Conservation (phyloP, 2,797 vertebrate species). For the Bradypodion ventrale region DNA sequence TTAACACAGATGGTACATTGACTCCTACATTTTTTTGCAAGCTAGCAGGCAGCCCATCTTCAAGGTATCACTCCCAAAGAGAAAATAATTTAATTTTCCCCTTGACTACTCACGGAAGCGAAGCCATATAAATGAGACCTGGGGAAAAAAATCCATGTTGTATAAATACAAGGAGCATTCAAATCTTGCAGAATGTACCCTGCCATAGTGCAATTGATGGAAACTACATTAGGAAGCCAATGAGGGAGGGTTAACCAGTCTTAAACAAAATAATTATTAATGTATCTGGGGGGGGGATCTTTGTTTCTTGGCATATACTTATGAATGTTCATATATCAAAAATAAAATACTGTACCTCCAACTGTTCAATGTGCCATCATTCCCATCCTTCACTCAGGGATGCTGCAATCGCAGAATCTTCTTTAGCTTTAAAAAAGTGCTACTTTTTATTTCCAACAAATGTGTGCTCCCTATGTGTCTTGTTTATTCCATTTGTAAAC, state of each 20-base stretch:
- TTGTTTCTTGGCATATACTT: not conserved
- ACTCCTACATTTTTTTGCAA: constrained; percentile 2
- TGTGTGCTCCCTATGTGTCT: not conserved
- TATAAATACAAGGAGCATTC: constrained; percentile 2
- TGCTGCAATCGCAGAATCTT: not conserved
- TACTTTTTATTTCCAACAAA: not conserved
- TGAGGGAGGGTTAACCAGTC: not conserved
- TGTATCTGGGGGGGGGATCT: not conserved
- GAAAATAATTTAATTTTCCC: constrained; percentile 27
- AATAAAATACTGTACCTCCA: not conserved
- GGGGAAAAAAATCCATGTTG: not conserved
- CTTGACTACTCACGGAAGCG: constrained; percentile 17
- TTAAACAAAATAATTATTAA: constrained; percentile 12
- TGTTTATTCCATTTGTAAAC: not conserved
- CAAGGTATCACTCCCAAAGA: not conserved
- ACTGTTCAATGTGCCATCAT: not conserved
- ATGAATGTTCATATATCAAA: not conserved
- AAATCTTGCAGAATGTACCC: not conserved
- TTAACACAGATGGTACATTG: not conserved
- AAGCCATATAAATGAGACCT: constrained; percentile 7
- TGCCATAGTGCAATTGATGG: not conserved
- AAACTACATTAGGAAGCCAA: not conserved
- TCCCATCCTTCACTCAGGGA: not conserved
- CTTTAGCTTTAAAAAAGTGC: not conserved
- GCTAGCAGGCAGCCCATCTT: not conserved